Evolutionary conservation across 2,113 vertebrate species (phyloP), one percentile per base, ranked within the genome.

Genomic region (Trichechus manatus): DNA sequence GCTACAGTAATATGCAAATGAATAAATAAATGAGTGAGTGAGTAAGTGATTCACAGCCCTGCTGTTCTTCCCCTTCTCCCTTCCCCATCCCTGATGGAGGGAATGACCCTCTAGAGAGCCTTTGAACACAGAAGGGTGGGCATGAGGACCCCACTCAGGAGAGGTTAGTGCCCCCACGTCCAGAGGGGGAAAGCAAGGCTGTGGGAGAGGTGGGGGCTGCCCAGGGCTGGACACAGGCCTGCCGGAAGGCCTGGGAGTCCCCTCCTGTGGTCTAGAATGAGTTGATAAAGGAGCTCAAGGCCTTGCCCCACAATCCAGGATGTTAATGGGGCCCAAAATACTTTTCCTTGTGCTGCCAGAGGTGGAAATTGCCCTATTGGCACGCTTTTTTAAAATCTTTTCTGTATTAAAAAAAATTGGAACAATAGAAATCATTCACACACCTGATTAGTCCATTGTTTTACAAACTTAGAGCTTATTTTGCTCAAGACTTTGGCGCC

Each of bases 401-500:
- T 61, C 64, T 80, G 27, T 22, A 31, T 74, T 36, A 92, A 82
- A 68, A 82, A 87, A 91, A 87, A 42, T 47, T 3, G n/a, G 68
- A 92, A 88, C 83, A 72, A 68, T 66, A 80, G 80, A 66, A 68
- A 78, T 77, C 59, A 3, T 89, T 61, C 87, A 92, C 20, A 3
- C 5, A 80, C 79, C 14, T 79, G 72, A 89, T 78, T 39, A 47
- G 70, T 79, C 44, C 0, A 0, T 72, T 75, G 89, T 87, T 96
- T 83, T 59, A 68, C 13, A 19, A 88, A 50, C 68, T 70, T 68
- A 29, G 79, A 91, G 47, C 53, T 83, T 94, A 23, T 75, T 91
- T 91, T 85, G 83, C 93, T 91, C 25, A 23, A 77, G 42, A 80
- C 72, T 89, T 72, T 36, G 72, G 70, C 94, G 83, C 87, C 87